Evolutionary conservation across 2,797 vertebrate species (phyloP), one percentile per base, ranked within the genome.

Genomic region (Mormyrus hasselquistii): DNA sequence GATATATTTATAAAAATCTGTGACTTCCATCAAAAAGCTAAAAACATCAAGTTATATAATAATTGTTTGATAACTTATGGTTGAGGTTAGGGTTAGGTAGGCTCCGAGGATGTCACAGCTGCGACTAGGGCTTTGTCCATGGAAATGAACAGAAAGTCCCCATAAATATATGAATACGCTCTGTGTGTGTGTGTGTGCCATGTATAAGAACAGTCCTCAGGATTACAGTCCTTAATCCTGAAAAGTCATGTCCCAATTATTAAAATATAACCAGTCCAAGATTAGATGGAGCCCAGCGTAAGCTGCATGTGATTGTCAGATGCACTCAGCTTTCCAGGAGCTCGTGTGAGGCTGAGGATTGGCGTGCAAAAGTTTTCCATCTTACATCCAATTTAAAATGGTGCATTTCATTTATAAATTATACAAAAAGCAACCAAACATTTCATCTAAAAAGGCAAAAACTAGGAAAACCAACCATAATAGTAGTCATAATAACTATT

Each of bases 221-320:
- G 55, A 86, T 87, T 73, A 52, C 16, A 14, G 5, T 57, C 12
- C 19, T 90, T 94, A 94, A 95, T 95, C 94, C 93, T 90, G 53
- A 2, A 86, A 83, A 38, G 84, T 90, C 92, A 91, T 87, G 90
- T 90, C 92, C 91, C 89, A 91, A 91, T 92, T 94, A 93, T 93
- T 91, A 92, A 92, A 91, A 89, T 44, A 92, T 90, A 92, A 90
- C 88, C 91, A 82, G 79, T 57, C 92, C 89, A 92, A 93, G 92
- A 90, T 94, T 93, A 89, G 89, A 89, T 90, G 90, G 89, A 91
- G 89, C 79, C 79, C 93, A 94, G 92, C 87, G 89, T 93, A 93
- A 93, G 93, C 22, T 87, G 55, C 94, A 94, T 95, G 94, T 94
- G 94, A 95, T 93, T 88, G 38, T 90, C 88, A 91, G 91, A 92